A percentile compares a stretch with the other conserved stretches of the same genome.
Conservation (phyloP, 2,888 invertebrate genomes). For the Harmothoe impar region DNA sequence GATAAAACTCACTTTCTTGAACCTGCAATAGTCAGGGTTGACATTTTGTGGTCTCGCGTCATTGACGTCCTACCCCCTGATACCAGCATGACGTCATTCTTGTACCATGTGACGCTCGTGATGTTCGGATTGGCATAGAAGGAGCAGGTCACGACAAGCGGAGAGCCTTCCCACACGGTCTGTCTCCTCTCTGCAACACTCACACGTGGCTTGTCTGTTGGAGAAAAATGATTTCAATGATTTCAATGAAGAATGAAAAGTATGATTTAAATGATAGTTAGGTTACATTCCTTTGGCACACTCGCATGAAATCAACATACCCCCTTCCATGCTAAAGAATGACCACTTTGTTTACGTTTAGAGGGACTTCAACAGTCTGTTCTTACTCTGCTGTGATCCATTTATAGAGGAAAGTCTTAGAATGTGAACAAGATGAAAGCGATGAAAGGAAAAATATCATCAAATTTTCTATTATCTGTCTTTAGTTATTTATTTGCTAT, state of each 20-base stretch:
- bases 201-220: constrained; percentile 21
- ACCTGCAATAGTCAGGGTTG: neutral
- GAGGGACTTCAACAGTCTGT: too few relatives aligned
- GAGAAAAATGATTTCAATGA: constrained; percentile 5
- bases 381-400: too few relatives aligned
- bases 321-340: too few relatives aligned
- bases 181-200: neutral
- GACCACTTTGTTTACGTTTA: too few relatives aligned
- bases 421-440: too few relatives aligned
- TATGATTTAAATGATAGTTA: neutral
- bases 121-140: constrained; percentile 28
- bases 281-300: neutral
- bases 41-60: neutral
- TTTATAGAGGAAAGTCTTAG: too few relatives aligned
- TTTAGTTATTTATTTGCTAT: too few relatives aligned
- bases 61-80: neutral
- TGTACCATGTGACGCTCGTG: constrained; percentile 2
- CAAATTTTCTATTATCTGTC: too few relatives aligned
- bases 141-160: neutral
- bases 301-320: too few relatives aligned
- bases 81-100: neutral
- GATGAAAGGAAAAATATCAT: too few relatives aligned
- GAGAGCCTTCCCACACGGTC: constrained; percentile 1
- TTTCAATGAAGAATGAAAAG: neutral
- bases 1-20: neutral